Evolutionary conservation across 2,797 vertebrate genomes (phyloP).

Genomic region (Myioborus melanocephalus): DNA sequence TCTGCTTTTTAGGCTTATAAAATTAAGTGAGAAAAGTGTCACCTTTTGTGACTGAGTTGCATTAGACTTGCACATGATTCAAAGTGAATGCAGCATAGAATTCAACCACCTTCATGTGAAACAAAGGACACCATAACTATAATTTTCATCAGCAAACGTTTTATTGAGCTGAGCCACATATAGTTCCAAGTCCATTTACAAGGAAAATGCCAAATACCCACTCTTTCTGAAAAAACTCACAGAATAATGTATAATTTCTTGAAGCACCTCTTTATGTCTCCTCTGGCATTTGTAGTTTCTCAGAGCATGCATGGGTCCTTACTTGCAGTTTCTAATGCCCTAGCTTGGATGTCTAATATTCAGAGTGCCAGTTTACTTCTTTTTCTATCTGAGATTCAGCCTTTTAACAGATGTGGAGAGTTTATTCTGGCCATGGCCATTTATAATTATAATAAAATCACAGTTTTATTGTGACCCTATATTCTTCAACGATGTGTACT

Average conservation of each 20-base stretch:
- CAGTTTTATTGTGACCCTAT: neutral
- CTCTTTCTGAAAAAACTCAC: neutral
- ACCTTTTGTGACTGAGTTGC: neutral
- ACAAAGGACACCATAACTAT: neutral
- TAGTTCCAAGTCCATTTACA: neutral
- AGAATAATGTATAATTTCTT: neutral
- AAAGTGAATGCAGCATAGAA: neutral
- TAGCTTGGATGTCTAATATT: neutral
- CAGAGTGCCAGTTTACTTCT: neutral
- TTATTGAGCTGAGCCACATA: neutral
- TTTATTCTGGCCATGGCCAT: neutral
- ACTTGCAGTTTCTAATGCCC: neutral
- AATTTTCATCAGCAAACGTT: neutral
- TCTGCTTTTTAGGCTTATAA: neutral
- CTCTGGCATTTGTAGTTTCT: neutral
- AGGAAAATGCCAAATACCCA: neutral
- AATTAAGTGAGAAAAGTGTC: neutral
- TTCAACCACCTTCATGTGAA: neutral
- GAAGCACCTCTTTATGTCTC: neutral
- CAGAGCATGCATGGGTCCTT: neutral
- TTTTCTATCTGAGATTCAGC: neutral
- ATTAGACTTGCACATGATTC: neutral
- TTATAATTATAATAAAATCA: neutral
- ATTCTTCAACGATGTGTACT: neutral
- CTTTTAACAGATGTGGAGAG: neutral